Conservation (phyloP, 2,113 vertebrate genomes). For the Holacanthus passer region DNA sequence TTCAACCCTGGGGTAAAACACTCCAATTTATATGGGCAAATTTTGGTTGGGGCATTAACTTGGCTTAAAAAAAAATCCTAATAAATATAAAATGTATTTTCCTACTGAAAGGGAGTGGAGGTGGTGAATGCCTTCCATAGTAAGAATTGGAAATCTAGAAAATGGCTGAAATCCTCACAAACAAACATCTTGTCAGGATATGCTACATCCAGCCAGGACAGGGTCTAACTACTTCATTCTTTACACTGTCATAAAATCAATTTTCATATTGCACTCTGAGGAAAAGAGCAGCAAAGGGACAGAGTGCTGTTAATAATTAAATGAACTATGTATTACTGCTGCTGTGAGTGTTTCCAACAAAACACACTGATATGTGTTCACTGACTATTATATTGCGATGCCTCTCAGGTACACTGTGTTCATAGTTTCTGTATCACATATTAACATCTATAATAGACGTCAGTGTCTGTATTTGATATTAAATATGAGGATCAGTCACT, state of each 20-base stretch:
- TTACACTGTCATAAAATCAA: constrained; percentile 75
- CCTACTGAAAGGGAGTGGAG: not conserved
- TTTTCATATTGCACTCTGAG: constrained; percentile 58
- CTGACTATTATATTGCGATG: not conserved
- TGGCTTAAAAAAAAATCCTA: not conserved
- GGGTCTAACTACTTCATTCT: constrained; percentile 66
- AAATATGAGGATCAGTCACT: constrained; percentile 38
- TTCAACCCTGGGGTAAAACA: not conserved
- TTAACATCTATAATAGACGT: constrained; percentile 40
- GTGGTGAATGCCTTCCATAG: constrained; percentile 4
- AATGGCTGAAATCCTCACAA: constrained; percentile 40
- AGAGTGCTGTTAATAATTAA: constrained; percentile 62
- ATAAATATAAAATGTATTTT: constrained; percentile 24
- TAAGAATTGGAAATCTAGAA: constrained; percentile 26
- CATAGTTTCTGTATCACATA: constrained; percentile 23
- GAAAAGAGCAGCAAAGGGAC: constrained; percentile 34
- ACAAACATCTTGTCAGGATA: constrained; percentile 59
- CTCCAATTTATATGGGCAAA: not conserved
- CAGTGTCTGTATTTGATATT: constrained; percentile 33
- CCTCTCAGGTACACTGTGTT: constrained; percentile 19
- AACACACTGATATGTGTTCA: constrained; percentile 10
- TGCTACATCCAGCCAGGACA: constrained; percentile 34
- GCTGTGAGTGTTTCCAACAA: not conserved
- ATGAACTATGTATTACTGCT: constrained; percentile 41
- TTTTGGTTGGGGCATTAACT: not conserved